These are phyloP conservation scores for Tylochromis polylepis DNA, from an alignment of 2,113 vertebrate genomes.

Conservation along the genomic window DNA sequence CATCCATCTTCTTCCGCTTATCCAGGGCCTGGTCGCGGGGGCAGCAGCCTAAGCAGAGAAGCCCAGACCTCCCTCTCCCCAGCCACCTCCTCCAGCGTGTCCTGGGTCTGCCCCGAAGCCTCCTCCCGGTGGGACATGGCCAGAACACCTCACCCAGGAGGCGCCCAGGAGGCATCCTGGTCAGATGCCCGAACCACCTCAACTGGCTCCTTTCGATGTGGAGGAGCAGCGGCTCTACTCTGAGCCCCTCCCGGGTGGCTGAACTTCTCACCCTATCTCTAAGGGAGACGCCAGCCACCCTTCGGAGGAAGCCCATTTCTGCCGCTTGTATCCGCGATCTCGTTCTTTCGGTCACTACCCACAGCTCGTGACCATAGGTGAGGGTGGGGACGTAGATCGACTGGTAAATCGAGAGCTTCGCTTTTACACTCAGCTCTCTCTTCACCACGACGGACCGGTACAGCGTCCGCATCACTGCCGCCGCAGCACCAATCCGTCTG, in stretches of 20 bases:
- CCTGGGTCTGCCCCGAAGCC: not conserved
- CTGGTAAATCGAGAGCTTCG: rapidly evolving
- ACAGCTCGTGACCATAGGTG: not conserved
- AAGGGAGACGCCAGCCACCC: not conserved
- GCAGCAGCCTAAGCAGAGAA: rapidly evolving
- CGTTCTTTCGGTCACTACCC: not conserved
- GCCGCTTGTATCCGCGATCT: rapidly evolving
- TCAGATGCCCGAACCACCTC: rapidly evolving
- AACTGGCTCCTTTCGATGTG: rapidly evolving
- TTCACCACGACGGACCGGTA: rapidly evolving
- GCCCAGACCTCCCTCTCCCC: not conserved
- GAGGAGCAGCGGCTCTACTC: too few relatives aligned
- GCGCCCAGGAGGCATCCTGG: not conserved
- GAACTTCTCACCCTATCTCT: too few relatives aligned
- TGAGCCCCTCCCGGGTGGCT: too few relatives aligned
- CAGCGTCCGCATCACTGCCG: rapidly evolving
- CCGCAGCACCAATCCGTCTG: rapidly evolving
- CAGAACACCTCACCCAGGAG: not conserved
- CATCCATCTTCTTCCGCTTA: rapidly evolving
- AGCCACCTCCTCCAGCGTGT: not conserved
- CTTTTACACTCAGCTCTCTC: not conserved
- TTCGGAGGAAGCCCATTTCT: not conserved
- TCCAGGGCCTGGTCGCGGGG: rapidly evolving
- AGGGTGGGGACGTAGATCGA: rapidly evolving
- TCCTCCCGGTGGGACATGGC: not conserved